Base-by-base conservation (phyloP, 2,888 invertebrate genomes). In the Melanotus villosus region DNA sequence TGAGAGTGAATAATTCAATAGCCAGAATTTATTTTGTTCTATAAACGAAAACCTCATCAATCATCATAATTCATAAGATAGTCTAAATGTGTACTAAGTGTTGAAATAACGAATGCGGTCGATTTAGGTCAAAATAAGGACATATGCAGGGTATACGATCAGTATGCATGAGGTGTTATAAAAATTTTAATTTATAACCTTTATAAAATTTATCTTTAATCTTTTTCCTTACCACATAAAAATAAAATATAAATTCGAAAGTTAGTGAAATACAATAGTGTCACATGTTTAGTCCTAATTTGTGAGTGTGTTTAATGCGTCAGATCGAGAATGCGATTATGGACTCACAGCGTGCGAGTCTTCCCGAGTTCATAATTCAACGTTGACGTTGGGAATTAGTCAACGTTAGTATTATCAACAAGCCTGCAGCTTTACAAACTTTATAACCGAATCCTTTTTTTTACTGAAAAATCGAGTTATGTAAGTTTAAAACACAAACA, bases 241-340 rank as follows among this genome's bases (percentile, higher is more conserved):
- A 67, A 67, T 67, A 67, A 67, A 67, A 62, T 62, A 67, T 56
- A 67, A 68, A 70, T 68, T 66, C 68, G 70, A 71, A 73, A 72
- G 71, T 75, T 77, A 78, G 80, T 78, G 76, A 79, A 80, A 79
- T 78, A 79, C 78, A 80, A 77, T 76, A 76, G 77, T 74, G 76
- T 79, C 81, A 80, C 80, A 81, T 81, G 82, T 81, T 82, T 80
- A 78, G 76, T 79, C 79, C 80, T 79, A 81, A 81, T 80, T 82
- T 81, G 81, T 82, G 80, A 79, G 81, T 81, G 80, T 81, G 81
- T 80, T 80, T 78, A 77, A 75, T 79, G 75, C 76, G 75, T 76
- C 77, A 81, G 81, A 82, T 82, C 79, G 76, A 74, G 78, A 77
- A 77, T 77, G 77, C 77, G 82, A 82, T 82, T 81, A 79, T 77